Percentiles rank a stretch among this genome's conserved stretches.
Evolutionary conservation across 1,140 invertebrate species (phyloP).

Genomic region (Philotrypesis tridentata): DNA sequence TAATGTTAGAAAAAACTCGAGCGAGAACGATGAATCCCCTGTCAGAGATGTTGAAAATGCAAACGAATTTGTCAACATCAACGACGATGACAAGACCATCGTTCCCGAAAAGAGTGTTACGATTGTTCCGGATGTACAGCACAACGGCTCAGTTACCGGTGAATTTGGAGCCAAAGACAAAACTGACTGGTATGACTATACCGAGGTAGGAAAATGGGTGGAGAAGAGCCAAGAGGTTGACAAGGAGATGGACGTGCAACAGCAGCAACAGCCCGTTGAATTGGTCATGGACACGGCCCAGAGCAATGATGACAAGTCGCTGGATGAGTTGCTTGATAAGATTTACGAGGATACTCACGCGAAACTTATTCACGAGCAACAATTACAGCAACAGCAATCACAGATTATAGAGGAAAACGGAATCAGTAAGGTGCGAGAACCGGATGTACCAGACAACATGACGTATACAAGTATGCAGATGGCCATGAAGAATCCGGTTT

Average conservation of each 20-base stretch:
- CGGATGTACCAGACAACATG: constrained; percentile 82
- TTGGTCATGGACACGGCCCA: neutral
- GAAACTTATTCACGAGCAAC: constrained; percentile 57
- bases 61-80: constrained; percentile 41
- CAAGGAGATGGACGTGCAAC: constrained; percentile 55
- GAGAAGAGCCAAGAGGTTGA: constrained; percentile 63
- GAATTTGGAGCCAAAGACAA: constrained; percentile 47
- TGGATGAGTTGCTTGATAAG: constrained; percentile 77
- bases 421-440: constrained; percentile 59
- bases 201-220: constrained; percentile 66
- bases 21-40: neutral
- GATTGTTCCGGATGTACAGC: constrained; percentile 26
- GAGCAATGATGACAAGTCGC: constrained; percentile 12
- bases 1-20: constrained; percentile 54
- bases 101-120: constrained; percentile 27
- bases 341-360: constrained; percentile 83
- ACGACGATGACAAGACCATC: constrained; percentile 54
- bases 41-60: neutral
- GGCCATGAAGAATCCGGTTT: constrained; percentile 88
- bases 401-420: neutral
- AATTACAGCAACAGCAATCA: constrained; percentile 18
- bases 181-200: constrained; percentile 68
- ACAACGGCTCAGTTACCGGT: constrained; percentile 34
- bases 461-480: constrained; percentile 89
- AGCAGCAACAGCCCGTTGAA: constrained; percentile 31